Percentiles rank a stretch among this genome's conserved stretches.
Evolutionary conservation across 1,140 invertebrate species (phyloP).

Genomic region (Matsumurasca onukii): DNA sequence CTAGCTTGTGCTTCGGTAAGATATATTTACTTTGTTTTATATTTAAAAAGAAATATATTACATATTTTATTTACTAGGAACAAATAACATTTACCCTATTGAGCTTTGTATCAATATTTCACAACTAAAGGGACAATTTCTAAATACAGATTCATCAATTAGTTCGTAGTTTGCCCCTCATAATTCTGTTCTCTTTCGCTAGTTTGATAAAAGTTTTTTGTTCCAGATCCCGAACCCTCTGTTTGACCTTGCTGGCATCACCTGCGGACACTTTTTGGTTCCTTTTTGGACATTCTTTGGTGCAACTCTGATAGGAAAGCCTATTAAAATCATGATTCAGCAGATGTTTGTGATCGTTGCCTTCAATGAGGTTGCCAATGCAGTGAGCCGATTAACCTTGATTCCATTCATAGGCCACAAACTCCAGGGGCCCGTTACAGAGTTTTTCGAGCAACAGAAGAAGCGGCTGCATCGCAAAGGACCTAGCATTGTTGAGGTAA

Average conservation of each 20-base stretch:
- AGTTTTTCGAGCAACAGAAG: constrained; percentile 88
- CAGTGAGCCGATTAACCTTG: constrained; percentile 68
- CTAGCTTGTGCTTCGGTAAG: constrained; percentile 97
- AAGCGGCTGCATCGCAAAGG: constrained; percentile 72
- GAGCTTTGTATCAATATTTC: no score
- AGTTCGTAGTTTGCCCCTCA: no score
- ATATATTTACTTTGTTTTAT: no score
- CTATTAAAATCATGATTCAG: constrained; percentile 99
- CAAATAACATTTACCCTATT: no score
- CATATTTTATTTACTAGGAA: no score
- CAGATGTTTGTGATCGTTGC: constrained; percentile 97
- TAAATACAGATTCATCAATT: no score
- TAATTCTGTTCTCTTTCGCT: no score
- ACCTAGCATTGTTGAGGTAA: constrained; percentile 49
- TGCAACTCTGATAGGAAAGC: constrained; percentile 97
- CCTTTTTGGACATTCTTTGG: constrained; percentile 99
- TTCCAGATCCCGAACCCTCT: constrained; percentile 89
- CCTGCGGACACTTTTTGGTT: constrained; percentile 97
- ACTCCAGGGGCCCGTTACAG: constrained; percentile 82
- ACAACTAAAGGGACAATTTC: no score
- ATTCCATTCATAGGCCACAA: constrained; percentile 81
- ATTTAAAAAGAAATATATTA: no score
- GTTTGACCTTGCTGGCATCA: constrained; percentile 98
- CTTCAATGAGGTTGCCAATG: constrained; percentile 89
- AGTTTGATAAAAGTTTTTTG: no score